phyloP scores from a whole-genome alignment of 2,797 vertebrate species.

The Rhinogobio ventralis region DNA sequence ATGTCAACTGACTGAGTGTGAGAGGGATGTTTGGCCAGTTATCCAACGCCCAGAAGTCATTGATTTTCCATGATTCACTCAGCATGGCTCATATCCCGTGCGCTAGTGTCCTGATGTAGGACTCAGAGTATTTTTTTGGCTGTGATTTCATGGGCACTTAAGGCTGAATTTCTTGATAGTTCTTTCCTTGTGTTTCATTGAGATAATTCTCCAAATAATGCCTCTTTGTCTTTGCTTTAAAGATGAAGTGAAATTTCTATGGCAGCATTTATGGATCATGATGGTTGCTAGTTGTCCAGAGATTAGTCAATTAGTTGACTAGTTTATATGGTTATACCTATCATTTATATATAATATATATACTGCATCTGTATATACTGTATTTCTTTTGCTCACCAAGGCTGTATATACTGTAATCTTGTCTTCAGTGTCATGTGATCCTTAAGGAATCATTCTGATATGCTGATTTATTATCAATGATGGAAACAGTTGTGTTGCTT shows the following conservation, averaged over 20 bases:
- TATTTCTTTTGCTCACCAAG: neutral
- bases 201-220: neutral
- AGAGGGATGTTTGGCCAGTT: constrained; percentile 23
- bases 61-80: constrained; percentile 42
- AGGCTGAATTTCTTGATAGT: constrained; percentile 6
- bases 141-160: neutral
- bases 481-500: neutral
- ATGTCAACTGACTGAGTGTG: neutral
- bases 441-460: neutral
- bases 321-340: neutral
- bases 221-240: neutral
- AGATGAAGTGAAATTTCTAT: neutral
- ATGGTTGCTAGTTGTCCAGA: neutral
- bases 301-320: neutral
- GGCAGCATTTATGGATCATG: neutral
- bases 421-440: neutral
- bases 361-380: neutral
- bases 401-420: neutral
- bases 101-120: constrained; percentile 16
- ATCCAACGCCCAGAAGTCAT: neutral
- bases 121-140: neutral
- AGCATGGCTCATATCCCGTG: constrained; percentile 9
- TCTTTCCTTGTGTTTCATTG: neutral
- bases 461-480: neutral
- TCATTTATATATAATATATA: neutral